Conservation (phyloP, 1,140 invertebrate genomes). For the Periplaneta americana region DNA sequence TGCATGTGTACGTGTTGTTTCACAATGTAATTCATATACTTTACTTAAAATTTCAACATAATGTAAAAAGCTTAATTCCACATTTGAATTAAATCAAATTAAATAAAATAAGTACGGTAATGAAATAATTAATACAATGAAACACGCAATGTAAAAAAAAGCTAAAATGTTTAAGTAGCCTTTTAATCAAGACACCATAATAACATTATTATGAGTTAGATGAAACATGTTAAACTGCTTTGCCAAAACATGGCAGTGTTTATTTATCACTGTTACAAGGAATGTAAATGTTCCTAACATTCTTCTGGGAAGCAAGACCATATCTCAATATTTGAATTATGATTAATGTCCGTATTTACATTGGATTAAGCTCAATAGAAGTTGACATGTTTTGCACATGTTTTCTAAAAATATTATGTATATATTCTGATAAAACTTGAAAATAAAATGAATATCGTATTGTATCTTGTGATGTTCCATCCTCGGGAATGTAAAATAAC, state of each 20-base stretch:
- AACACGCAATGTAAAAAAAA: no score
- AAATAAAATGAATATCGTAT: background rate
- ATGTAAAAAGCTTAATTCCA: no score
- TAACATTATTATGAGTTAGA: background rate
- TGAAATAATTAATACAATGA: no score
- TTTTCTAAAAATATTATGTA: background rate
- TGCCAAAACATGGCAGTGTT: background rate
- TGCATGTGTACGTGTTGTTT: no score
- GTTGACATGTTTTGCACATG: no score
- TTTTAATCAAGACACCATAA: no score
- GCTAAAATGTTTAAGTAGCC: no score
- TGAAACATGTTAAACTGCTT: background rate
- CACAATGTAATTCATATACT: no score
- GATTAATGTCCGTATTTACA: background rate
- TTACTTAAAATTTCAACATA: no score
- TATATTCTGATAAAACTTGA: background rate
- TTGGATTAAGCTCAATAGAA: background rate
- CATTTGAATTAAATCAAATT: no score
- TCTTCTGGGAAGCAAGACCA: background rate
- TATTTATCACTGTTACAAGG: background rate
- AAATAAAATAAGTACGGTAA: no score
- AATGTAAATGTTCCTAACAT: background rate
- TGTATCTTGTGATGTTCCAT: background rate
- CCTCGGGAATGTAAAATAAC: background rate
- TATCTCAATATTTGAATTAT: background rate